A percentile compares a stretch with the other conserved stretches of the same genome.
These are phyloP conservation scores for Monomorium pharaonis DNA, from an alignment of 1,140 invertebrate genomes.

Conservation along the genomic window DNA sequence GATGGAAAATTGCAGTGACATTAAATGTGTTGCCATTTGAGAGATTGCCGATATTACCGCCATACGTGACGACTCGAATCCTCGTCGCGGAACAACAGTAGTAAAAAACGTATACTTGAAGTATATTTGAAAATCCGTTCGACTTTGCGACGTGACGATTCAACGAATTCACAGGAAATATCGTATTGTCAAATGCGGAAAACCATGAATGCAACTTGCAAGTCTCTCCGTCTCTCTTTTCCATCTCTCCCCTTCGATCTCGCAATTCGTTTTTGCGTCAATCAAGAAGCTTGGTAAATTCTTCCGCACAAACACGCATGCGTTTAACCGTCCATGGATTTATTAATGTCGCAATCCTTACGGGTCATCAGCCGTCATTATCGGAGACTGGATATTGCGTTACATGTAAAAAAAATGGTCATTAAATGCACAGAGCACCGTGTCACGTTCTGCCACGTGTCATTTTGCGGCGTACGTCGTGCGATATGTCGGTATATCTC, in stretches of 20 bases:
- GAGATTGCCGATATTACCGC: neutral
- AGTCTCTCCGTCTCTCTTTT: conserved; percentile 5
- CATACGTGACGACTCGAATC: neutral
- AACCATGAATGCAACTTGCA: neutral
- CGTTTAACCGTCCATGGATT: neutral
- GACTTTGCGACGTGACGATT: conserved; percentile 64
- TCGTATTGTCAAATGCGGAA: neutral
- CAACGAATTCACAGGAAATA: conserved; percentile 18
- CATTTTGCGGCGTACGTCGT: neutral
- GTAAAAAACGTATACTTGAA: conserved; percentile 45
- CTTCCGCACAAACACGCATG: neutral
- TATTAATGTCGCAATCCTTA: neutral
- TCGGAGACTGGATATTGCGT: neutral
- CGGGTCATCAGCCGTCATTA: neutral
- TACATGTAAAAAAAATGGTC: neutral
- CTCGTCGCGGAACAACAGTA: conserved; percentile 5
- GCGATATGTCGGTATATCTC: conserved; percentile 22
- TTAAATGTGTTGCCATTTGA: neutral
- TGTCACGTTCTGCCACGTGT: neutral
- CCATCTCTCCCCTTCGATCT: conserved; percentile 15
- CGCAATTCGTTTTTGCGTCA: neutral
- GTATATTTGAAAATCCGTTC: conserved; percentile 67
- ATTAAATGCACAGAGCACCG: neutral
- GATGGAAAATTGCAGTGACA: neutral
- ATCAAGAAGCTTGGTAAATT: neutral